phyloP scores from a whole-genome alignment of 2,797 vertebrate species.

The Synaphobranchus kaupii region DNA sequence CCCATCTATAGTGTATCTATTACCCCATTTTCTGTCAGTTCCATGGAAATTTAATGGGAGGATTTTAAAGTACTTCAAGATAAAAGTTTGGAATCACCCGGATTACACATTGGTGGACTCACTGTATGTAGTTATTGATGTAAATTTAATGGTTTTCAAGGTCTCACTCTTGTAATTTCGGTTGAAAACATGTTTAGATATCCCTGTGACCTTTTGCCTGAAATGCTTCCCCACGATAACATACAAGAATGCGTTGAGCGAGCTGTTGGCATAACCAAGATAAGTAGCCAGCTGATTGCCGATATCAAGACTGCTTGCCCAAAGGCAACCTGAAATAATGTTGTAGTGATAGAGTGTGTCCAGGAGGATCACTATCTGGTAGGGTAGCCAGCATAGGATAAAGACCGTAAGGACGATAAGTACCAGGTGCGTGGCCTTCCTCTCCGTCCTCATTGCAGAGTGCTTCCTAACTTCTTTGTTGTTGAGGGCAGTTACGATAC shows the following conservation, averaged over 20 bases:
- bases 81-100: constrained; percentile 3
- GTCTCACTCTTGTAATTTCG: constrained; percentile 33
- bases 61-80: background rate
- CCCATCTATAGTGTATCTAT: background rate
- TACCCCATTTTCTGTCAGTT: background rate
- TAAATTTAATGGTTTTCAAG: constrained; percentile 40
- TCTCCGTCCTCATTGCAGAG: constrained; percentile 68
- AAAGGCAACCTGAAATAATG: constrained; percentile 61
- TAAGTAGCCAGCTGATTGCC: constrained; percentile 72
- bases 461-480: constrained; percentile 67
- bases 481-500: constrained; percentile 70
- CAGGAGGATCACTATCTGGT: constrained; percentile 78
- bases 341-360: constrained; percentile 68
- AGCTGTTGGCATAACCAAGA: constrained; percentile 83
- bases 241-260: constrained; percentile 86
- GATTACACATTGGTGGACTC: constrained; percentile 50
- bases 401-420: constrained; percentile 79
- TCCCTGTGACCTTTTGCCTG: constrained; percentile 74
- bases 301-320: constrained; percentile 60
- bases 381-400: constrained; percentile 82
- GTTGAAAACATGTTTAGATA: constrained; percentile 56
- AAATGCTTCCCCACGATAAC: constrained; percentile 87
- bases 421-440: constrained; percentile 75
- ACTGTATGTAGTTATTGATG: constrained; percentile 49
- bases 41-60: background rate